Conservation (phyloP, 2,113 vertebrate species). For the Narcine bancroftii region DNA sequence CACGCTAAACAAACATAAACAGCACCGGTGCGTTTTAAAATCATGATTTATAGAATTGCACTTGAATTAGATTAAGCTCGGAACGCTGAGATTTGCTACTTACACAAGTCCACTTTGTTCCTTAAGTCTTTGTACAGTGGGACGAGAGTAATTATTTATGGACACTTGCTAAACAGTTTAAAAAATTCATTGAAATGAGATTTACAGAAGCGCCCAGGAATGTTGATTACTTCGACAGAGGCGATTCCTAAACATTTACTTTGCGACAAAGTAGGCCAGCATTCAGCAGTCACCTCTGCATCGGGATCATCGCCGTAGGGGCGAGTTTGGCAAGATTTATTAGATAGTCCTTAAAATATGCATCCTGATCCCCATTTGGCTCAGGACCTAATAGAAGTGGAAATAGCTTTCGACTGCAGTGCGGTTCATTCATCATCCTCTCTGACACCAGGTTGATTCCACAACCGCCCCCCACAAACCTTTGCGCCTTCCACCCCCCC, state of each 20-base stretch:
- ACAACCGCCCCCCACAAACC: neutral
- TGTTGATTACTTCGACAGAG: conserved; percentile 57
- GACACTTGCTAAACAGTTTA: conserved; percentile 38
- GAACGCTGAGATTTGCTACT: conserved; percentile 10
- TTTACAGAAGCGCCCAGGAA: conserved; percentile 34
- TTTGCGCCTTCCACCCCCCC: neutral
- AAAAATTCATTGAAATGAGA: conserved; percentile 37
- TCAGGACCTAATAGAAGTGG: conserved; percentile 63
- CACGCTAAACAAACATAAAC: neutral
- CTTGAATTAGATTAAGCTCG: neutral
- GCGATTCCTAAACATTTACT: conserved; percentile 56
- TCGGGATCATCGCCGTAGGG: conserved; percentile 54
- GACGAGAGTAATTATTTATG: conserved; percentile 34
- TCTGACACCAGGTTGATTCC: conserved; percentile 46
- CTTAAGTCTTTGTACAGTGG: neutral
- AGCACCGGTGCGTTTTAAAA: neutral
- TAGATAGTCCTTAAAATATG: conserved; percentile 68
- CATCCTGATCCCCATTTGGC: conserved; percentile 64
- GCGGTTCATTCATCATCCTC: conserved; percentile 65
- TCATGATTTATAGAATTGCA: conserved; percentile 26
- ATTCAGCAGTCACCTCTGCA: conserved; percentile 36
- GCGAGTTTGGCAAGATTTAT: conserved; percentile 65
- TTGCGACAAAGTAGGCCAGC: conserved; percentile 43
- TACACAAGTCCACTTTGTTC: neutral
- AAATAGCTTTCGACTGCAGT: conserved; percentile 69